phyloP scores from a whole-genome alignment of 2,113 vertebrate genomes.

The Neomonachus schauinslandi region DNA sequence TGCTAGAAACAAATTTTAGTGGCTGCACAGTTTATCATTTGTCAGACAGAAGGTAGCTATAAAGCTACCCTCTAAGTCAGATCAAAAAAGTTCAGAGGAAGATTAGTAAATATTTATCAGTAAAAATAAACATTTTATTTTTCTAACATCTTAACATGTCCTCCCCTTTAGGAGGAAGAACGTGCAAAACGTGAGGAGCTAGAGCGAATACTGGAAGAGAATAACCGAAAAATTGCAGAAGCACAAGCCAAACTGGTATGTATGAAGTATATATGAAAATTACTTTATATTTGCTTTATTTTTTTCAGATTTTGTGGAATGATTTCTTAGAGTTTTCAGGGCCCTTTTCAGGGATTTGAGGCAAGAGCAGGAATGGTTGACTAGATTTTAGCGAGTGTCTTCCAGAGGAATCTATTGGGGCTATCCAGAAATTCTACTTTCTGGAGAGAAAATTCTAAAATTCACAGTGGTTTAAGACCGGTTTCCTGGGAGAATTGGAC shows the following conservation, averaged over 20 bases:
- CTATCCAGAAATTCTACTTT: background rate
- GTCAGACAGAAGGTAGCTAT: constrained; percentile 88
- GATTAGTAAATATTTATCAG: constrained; percentile 85
- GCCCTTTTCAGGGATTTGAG: background rate
- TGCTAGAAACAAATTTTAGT: constrained; percentile 88
- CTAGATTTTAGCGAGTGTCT: background rate
- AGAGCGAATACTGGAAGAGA: constrained; percentile 99
- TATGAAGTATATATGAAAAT: fast-evolving
- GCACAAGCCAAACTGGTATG: constrained; percentile 99
- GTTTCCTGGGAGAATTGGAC: background rate
- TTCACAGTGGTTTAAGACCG: background rate
- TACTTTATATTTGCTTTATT: background rate
- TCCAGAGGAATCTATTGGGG: background rate
- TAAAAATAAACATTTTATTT: constrained; percentile 83
- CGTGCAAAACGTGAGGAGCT: constrained; percentile 99
- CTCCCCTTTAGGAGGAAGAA: constrained; percentile 99
- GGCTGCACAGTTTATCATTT: constrained; percentile 88
- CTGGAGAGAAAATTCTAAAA: background rate
- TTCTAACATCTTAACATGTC: constrained; percentile 95
- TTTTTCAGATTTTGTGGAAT: background rate
- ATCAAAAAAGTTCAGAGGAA: constrained; percentile 88
- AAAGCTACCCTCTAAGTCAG: constrained; percentile 89
- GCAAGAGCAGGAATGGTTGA: background rate
- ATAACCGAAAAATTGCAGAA: constrained; percentile 99
- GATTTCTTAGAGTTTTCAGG: background rate